Base-by-base conservation (phyloP, 2,888 invertebrate species). In the Dasypogon diadema region DNA sequence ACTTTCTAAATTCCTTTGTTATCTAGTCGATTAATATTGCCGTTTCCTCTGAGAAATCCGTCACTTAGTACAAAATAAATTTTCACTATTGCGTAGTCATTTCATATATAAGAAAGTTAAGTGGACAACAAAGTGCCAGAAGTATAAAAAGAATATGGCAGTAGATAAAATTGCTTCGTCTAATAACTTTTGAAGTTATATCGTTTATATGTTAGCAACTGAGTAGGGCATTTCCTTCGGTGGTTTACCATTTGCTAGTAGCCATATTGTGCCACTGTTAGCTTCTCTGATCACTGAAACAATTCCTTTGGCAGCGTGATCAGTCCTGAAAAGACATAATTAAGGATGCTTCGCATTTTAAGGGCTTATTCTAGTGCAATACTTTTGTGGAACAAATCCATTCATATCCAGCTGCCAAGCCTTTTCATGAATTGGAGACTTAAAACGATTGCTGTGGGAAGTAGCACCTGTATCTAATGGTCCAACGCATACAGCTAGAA, bases 371-470 rank as follows among this genome's bases (percentile, higher is more conserved):
- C n/a, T n/a, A n/a, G n/a, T n/a, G n/a, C n/a, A 34, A 86, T 85
- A 92, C 92, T 91, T 91, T 82, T 92, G 91, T 21, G 90, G 87
- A 79, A 89, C 88, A 77, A 88, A 87, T 80, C 88, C 90, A 14
- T 90, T 90, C 63, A 90, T 91, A 81, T 92, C 92, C 68, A 89
- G 87, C 80, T 91, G 90, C 92, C 92, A 92, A 6, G 92, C 92
- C 10, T 90, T 90, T 81, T 92, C 92, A 82, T 92, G 92, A 77
- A 91, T 91, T 0, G 91, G 89, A 12, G 91, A 91, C 84, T 92
- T 88, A 63, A 93, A 89, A 80, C 92, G 90, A 81, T 92, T 92
- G 63, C 91, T 89, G 68, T 92, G 91, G 81, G 92, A 91, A 78
- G 89, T 89, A 21, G 91, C 89, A 16, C 90, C 90, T 0, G 90